Evolutionary conservation across 2,888 invertebrate species (phyloP).

Genomic region (Drosophila algonquin): DNA sequence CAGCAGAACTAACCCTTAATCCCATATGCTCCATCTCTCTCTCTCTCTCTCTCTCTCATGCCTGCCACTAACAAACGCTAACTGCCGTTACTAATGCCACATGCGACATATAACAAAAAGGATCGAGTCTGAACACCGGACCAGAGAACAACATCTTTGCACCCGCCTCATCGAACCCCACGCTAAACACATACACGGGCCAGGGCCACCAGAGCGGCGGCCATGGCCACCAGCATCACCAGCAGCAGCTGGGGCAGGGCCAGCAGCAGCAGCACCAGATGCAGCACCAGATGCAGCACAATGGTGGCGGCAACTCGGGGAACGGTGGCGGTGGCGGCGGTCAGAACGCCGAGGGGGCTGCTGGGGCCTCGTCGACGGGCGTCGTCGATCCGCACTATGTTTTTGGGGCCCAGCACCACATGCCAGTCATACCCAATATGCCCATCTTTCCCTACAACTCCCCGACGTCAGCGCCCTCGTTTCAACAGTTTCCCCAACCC

Average conservation of each 20-base stretch:
- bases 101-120: constrained; percentile 59
- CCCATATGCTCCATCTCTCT: constrained; percentile 12
- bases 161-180: constrained; percentile 82
- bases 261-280: not conserved
- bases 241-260: not conserved
- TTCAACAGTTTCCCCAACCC: constrained; percentile 84
- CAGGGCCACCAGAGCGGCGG: constrained; percentile 30
- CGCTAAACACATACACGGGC: constrained; percentile 81
- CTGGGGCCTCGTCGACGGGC: constrained; percentile 66
- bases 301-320: constrained; percentile 25
- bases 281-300: not conserved
- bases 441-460: constrained; percentile 83
- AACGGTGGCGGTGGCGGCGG: constrained; percentile 32
- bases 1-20: constrained; percentile 9
- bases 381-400: constrained; percentile 84
- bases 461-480: constrained; percentile 82
- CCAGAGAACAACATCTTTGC: constrained; percentile 81
- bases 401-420: constrained; percentile 82
- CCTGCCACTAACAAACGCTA: constrained; percentile 9
- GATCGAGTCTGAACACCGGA: constrained; percentile 83
- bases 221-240: constrained; percentile 23
- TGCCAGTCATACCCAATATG: constrained; percentile 82
- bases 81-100: constrained; percentile 3
- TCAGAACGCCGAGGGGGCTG: constrained; percentile 54
- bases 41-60: not conserved